Conservation (phyloP, 2,113 vertebrate species). For the Cathartes aura region DNA sequence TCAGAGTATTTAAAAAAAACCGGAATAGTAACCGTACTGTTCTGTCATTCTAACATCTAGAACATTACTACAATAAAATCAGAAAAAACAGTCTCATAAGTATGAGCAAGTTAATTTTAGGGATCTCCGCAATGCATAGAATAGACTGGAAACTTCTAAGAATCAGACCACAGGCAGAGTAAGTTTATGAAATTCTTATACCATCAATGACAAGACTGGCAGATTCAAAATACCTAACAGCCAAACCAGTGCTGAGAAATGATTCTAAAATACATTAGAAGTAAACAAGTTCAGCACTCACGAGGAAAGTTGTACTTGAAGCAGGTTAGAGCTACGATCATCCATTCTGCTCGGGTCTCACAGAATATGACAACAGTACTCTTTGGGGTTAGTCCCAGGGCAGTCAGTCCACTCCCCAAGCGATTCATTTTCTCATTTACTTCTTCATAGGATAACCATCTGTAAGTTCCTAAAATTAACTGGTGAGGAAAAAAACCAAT, state of each 20-base stretch:
- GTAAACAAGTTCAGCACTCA: slow-evolving; percentile 71
- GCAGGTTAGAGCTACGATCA: slow-evolving; percentile 92
- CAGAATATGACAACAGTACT: slow-evolving; percentile 93
- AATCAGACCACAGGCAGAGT: background rate
- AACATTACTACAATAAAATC: background rate
- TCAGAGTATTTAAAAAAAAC: background rate
- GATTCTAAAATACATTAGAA: background rate
- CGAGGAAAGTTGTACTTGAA: slow-evolving; percentile 94
- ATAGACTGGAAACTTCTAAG: background rate
- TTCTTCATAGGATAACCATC: slow-evolving; percentile 90
- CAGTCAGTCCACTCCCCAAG: slow-evolving; percentile 87
- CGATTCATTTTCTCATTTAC: slow-evolving; percentile 75
- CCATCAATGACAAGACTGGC: background rate
- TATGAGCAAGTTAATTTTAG: background rate
- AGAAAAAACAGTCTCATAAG: background rate
- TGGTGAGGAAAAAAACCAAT: slow-evolving; percentile 51
- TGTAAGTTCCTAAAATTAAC: slow-evolving; percentile 92
- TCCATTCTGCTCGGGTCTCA: slow-evolving; percentile 96
- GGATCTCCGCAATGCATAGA: background rate
- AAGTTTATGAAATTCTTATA: background rate
- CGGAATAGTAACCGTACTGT: background rate
- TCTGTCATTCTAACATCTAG: background rate
- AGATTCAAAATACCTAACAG: background rate
- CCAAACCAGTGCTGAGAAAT: background rate
- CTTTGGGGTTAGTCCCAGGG: slow-evolving; percentile 86